Conservation (phyloP, 2,888 invertebrate genomes). For the Nemotelus pantherinus region DNA sequence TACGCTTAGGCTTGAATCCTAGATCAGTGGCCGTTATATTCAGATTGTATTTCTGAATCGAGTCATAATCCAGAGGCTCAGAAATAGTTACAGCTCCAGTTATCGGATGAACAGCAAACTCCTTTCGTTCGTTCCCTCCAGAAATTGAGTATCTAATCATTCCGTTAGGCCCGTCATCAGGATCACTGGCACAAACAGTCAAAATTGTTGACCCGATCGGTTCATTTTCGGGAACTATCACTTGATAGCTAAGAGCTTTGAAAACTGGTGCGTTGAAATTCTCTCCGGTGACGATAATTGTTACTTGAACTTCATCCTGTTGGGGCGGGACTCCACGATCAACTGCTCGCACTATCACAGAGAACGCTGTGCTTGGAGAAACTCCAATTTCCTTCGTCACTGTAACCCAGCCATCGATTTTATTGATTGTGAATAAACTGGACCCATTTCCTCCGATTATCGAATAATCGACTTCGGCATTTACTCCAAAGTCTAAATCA, state of each 20-base stretch:
- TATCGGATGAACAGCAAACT: conserved; percentile 80
- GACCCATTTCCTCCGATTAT: conserved; percentile 81
- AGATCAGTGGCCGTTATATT: conserved; percentile 89
- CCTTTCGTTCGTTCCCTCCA: conserved; percentile 81
- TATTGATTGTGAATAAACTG: conserved; percentile 77
- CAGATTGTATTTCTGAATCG: conserved; percentile 82
- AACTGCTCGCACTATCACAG: conserved; percentile 76
- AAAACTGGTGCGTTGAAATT: conserved; percentile 85
- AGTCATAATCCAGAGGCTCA: conserved; percentile 86
- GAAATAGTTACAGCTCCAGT: conserved; percentile 84
- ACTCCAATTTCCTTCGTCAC: conserved; percentile 68
- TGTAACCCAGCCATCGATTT: conserved; percentile 82
- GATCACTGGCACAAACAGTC: conserved; percentile 85
- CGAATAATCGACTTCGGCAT: conserved; percentile 86
- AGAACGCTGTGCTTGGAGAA: conserved; percentile 72
- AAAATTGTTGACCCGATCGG: conserved; percentile 85
- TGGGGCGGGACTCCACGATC: conserved; percentile 91
- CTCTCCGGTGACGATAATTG: conserved; percentile 84
- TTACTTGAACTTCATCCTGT: conserved; percentile 77
- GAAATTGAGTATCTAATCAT: conserved; percentile 85
- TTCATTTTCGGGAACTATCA: conserved; percentile 91
- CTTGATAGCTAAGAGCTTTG: conserved; percentile 85
- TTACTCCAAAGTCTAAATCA: conserved; percentile 84
- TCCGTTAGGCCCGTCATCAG: conserved; percentile 89
- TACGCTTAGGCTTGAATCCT: conserved; percentile 80